Evolutionary conservation across 2,797 vertebrate genomes (phyloP), one percentile per base, ranked within the genome.

Genomic region (Sebastes miniatus): DNA sequence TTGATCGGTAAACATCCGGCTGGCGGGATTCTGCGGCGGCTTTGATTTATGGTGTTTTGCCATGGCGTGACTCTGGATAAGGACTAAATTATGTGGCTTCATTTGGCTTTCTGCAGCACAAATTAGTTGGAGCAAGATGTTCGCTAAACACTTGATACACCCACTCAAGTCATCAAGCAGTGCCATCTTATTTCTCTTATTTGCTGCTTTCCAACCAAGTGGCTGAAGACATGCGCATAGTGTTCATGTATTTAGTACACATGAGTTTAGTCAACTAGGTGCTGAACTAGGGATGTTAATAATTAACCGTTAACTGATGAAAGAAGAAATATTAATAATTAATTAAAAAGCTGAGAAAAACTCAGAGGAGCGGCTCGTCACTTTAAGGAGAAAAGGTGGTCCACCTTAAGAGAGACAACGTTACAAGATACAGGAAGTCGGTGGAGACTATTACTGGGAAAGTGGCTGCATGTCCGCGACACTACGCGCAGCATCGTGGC

Each of bases 141-240:
- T 83, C 36, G 8, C 65, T 79, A 62, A 89, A 87, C 82, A 70
- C 76, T 77, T 86, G 34, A 80, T n/a, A 70, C 81, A 43, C 85
- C 89, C 83, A 92, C 87, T 87, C 82, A 73, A 73, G 70, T 85
- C 75, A 79, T 82, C 80, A 80, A 73, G 71, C 74, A 20, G 66
- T 66, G 29, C 43, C 27, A 20, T 81, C 80, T 75, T 70, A 71
- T 84, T 88, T 73, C 73, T 81, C 58, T 47, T 77, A 77, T 85
- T 85, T 85, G 43, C 80, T 85, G 61, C 47, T 63, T 3, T 4
- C 32, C 54, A 68, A 34, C n/a, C 47, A 27, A 50, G 50, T 18
- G 61, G 31, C 52, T 73, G 31, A 62, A 67, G 67, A 80, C 56
- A 27, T 64, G 31, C 13, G 63, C 11, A 11, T 11, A 22, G 27